Evolutionary conservation across 1,140 invertebrate species (phyloP).

Genomic region (Oncopodura yosiiana): DNA sequence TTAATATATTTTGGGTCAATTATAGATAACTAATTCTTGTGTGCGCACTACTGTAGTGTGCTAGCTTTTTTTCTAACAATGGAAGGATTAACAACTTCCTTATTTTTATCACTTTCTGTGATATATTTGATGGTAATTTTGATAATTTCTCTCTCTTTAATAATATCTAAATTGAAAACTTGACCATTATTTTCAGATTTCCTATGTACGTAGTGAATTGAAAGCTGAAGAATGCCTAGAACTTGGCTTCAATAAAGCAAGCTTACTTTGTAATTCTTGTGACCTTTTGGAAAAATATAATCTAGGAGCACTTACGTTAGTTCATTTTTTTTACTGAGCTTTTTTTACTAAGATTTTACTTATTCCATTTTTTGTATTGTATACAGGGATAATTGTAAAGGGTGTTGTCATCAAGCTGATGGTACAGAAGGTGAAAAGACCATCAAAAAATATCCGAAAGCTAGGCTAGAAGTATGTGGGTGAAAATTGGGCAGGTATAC

Average conservation of each 20-base stretch:
- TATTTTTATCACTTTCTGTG: conserved; percentile 21
- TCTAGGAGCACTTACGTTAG: conserved; percentile 37
- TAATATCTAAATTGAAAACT: background rate
- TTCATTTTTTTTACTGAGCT: conserved; percentile 11
- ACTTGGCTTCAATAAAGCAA: conserved; percentile 43
- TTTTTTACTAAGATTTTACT: background rate
- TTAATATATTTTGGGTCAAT: too few relatives aligned
- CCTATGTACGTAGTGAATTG: conserved; percentile 35
- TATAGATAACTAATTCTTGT: too few relatives aligned
- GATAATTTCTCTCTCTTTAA: too few relatives aligned
- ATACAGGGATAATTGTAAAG: background rate
- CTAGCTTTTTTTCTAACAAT: conserved; percentile 7
- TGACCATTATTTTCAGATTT: conserved; percentile 16
- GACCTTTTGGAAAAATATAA: conserved; percentile 44
- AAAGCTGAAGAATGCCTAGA: conserved; percentile 43
- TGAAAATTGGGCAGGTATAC: conserved; percentile 41
- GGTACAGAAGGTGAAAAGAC: conserved; percentile 18
- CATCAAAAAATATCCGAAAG: conserved; percentile 37
- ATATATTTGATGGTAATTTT: conserved; percentile 24
- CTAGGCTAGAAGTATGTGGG: conserved; percentile 39
- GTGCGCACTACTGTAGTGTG: too few relatives aligned
- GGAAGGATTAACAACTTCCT: conserved; percentile 25
- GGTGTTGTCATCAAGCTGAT: background rate
- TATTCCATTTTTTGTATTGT: background rate
- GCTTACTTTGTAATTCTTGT: conserved; percentile 46